A percentile compares a stretch with the other conserved stretches of the same genome.
Conservation (phyloP, 1,140 invertebrate genomes). For the Venturia canescens region DNA sequence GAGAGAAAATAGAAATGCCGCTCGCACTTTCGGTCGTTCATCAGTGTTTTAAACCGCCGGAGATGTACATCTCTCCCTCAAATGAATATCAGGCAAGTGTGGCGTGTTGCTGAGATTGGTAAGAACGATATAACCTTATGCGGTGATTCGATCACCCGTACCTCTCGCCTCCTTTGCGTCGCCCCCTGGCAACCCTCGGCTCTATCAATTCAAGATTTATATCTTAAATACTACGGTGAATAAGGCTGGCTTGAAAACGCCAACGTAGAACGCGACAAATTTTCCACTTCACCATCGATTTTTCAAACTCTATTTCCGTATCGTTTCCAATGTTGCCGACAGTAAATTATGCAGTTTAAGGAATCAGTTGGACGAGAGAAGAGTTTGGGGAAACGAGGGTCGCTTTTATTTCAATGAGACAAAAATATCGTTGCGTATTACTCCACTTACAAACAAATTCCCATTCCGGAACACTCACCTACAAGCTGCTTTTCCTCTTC, state of each 20-base stretch:
- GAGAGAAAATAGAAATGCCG: conserved; percentile 40
- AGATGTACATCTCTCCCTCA: conserved; percentile 28
- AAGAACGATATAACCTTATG: conserved; percentile 30
- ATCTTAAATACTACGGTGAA: conserved; percentile 2
- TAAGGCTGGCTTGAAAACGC: not conserved
- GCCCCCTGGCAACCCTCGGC: not conserved
- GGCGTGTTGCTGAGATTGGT: conserved; percentile 26
- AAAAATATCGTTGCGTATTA: too few relatives aligned
- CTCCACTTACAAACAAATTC: too few relatives aligned
- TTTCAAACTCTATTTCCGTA: not conserved
- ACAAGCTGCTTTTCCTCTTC: too few relatives aligned
- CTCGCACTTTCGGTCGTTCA: conserved; percentile 17
- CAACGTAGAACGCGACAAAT: conserved; percentile 36
- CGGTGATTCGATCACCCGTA: conserved; percentile 39
- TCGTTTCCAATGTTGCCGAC: not conserved
- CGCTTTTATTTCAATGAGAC: too few relatives aligned
- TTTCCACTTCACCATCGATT: not conserved
- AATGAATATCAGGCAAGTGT: conserved; percentile 8
- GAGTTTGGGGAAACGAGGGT: too few relatives aligned
- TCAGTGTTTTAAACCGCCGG: conserved; percentile 42
- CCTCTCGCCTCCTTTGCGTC: not conserved
- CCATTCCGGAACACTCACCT: too few relatives aligned
- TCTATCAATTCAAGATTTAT: conserved; percentile 3
- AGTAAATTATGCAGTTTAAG: too few relatives aligned
- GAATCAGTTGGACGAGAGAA: too few relatives aligned